Evolutionary conservation across 2,113 vertebrate genomes (phyloP).

Genomic region (Lepus europaeus): DNA sequence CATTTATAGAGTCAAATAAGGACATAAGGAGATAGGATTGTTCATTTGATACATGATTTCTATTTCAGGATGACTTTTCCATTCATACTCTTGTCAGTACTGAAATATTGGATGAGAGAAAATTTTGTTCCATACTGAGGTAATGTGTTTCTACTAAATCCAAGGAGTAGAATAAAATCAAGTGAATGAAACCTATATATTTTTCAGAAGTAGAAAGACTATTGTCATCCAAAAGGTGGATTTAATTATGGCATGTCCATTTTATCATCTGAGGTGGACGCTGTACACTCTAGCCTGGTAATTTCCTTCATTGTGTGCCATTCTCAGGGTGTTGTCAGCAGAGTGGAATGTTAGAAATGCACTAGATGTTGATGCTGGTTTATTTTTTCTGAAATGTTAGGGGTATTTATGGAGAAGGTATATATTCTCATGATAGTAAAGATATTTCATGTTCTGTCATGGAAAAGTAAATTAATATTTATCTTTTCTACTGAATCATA

Average conservation of each 20-base stretch:
- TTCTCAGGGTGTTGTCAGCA: neutral
- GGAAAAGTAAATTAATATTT: neutral
- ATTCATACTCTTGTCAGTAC: neutral
- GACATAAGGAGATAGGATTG: neutral
- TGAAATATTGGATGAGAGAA: neutral
- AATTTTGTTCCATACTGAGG: neutral
- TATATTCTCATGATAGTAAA: too few species aligned
- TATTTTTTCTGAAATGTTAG: neutral
- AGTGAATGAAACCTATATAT: neutral
- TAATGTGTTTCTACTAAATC: slow-evolving; percentile 6
- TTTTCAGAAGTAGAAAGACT: neutral
- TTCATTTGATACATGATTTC: neutral
- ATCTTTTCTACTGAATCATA: neutral
- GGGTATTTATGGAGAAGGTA: neutral
- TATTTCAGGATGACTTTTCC: neutral
- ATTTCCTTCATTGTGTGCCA: neutral
- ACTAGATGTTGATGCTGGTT: neutral
- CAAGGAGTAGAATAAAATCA: neutral
- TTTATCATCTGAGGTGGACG: too few species aligned
- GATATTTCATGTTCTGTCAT: neutral
- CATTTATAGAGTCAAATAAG: too few species aligned
- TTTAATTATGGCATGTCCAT: neutral
- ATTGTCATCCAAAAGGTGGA: neutral
- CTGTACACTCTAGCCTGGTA: neutral
- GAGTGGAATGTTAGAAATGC: neutral